Evolutionary conservation across 2,888 invertebrate species (phyloP), one percentile per base, ranked within the genome.

Genomic region (Poecilus cupreus): DNA sequence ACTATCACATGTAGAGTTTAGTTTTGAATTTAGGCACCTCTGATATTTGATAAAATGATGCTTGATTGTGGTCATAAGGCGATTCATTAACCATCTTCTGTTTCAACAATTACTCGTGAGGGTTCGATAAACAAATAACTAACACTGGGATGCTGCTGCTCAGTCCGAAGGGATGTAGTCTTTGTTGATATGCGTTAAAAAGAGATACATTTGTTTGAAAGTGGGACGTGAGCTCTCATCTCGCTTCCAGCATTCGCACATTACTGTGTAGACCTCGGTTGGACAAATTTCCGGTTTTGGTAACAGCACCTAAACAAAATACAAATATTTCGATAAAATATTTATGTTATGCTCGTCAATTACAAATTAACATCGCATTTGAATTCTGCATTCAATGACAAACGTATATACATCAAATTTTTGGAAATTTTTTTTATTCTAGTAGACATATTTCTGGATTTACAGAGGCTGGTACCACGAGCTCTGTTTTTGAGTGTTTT

Each of bases 201-300:
- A 93, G 84, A 92, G 90, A 87, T 94, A 92, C 85, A 96, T 93
- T 85, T 95, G 91, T 86, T 92, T 92, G 87, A 93, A 93, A 16
- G 91, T 91, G 51, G 93, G 93, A 84, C 93, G 88, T 75, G 90
- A 88, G 43, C 89, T 88, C 84, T 93, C 92, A 86, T 93, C 92
- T 84, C 92, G 88, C 85, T 90, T 91, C 93, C 93, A 93, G 86
- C 93, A 95, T 85, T 93, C 92, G 86, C 92, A 92, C 94, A 95
- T 94, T 83, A 95, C 90, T 84, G 93, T 92, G 89, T 96, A 95
- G 68, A 96, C 93, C 85, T 94, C 93, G 16, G 92, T 91, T 11
- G 95, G 94, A 88, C 96, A 96, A 82, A 94, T 92, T 75, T 92
- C 91, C 51, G 96, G 96, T 85, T 94, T 92, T 85, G 94, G 94